A percentile compares a stretch with the other conserved stretches of the same genome.
These are phyloP conservation scores for Temnothorax curvispinosus DNA, from an alignment of 1,140 invertebrate genomes.

Conservation along the genomic window DNA sequence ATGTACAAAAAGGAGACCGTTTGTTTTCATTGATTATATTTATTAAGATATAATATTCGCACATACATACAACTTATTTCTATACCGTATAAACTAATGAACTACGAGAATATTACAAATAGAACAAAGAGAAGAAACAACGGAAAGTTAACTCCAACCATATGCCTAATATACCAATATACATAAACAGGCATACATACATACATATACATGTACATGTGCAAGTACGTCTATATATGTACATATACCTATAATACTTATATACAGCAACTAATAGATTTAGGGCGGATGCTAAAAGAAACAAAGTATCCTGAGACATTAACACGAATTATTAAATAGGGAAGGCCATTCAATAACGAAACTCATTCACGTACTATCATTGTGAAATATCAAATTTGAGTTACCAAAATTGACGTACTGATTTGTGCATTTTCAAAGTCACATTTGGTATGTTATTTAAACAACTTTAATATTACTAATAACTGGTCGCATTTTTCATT, in stretches of 20 bases:
- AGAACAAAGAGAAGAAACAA: constrained; percentile 3
- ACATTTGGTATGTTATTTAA: not conserved
- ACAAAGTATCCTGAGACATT: constrained; percentile 75
- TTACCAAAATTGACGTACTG: not conserved
- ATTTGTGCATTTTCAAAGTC: not conserved
- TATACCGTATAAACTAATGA: constrained; percentile 52
- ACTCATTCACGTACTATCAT: constrained; percentile 24
- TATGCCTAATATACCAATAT: not conserved
- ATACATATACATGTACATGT: constrained; percentile 50
- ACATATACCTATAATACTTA: constrained; percentile 70
- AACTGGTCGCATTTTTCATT: not conserved
- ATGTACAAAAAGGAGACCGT: constrained; percentile 18
- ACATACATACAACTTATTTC: constrained; percentile 73
- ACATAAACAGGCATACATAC: not conserved
- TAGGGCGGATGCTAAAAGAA: constrained; percentile 54
- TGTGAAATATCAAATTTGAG: not conserved
- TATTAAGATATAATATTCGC: constrained; percentile 67
- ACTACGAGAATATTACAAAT: constrained; percentile 61
- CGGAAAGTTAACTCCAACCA: constrained; percentile 47
- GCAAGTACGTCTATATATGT: constrained; percentile 53
- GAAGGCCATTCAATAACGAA: constrained; percentile 45
- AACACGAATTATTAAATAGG: constrained; percentile 68
- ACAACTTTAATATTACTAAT: not conserved
- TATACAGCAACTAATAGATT: constrained; percentile 73
- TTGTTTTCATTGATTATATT: constrained; percentile 64